Conservation (phyloP, 2,888 invertebrate species). For the Diaperis boleti region DNA sequence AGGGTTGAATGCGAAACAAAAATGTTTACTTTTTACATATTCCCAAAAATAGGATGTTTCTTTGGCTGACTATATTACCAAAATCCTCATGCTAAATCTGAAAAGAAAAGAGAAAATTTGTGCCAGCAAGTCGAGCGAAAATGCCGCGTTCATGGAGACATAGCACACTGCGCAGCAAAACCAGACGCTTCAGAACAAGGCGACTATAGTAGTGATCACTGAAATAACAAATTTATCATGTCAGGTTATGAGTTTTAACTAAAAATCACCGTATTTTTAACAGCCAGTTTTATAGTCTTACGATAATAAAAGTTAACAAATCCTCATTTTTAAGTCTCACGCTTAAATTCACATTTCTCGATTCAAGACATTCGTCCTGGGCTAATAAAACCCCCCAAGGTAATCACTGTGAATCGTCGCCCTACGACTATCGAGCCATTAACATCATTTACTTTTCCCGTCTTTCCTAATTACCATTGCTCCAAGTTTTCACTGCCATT, state of each 20-base stretch:
- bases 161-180: no score
- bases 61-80: no score
- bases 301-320: slow-evolving; percentile 46
- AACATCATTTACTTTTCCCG: slow-evolving; percentile 49
- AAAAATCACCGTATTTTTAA: slow-evolving; percentile 27
- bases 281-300: slow-evolving; percentile 25
- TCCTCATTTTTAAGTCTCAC: slow-evolving; percentile 46
- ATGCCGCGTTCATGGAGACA: no score
- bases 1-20: no score
- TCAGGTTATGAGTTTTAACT: slow-evolving; percentile 14
- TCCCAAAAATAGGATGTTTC: no score
- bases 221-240: slow-evolving; percentile 8
- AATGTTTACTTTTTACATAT: no score
- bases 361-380: slow-evolving; percentile 43
- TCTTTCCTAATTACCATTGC: slow-evolving; percentile 46
- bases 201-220: no score
- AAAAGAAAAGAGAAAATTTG: no score
- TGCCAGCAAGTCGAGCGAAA: no score
- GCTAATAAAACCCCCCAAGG: slow-evolving; percentile 44
- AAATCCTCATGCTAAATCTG: no score
- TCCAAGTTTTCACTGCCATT: slow-evolving; percentile 42
- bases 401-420: slow-evolving; percentile 44
- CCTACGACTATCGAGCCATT: slow-evolving; percentile 44
- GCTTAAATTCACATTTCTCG: slow-evolving; percentile 46
- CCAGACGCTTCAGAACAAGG: no score